Evolutionary conservation across 2,113 vertebrate genomes (phyloP).

Genomic region (Hoplias malabaricus): DNA sequence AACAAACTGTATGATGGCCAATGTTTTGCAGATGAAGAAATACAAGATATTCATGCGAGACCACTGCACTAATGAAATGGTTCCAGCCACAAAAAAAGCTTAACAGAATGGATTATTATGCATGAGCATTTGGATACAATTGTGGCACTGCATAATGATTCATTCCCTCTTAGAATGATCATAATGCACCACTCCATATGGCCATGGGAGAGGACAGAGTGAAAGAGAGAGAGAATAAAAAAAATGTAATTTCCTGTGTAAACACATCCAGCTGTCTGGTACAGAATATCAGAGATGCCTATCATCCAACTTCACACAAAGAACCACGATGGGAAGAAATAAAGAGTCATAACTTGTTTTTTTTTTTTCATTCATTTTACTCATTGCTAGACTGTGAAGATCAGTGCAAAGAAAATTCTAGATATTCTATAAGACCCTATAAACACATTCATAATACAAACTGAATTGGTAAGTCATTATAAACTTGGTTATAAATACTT

Average conservation of each 20-base stretch:
- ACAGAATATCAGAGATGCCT: conserved; percentile 19
- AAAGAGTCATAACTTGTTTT: conserved; percentile 7
- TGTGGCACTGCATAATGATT: conserved; percentile 31
- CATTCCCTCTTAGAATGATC: conserved; percentile 30
- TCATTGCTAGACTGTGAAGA: too few relatives aligned
- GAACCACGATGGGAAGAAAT: background rate
- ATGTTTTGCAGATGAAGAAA: background rate
- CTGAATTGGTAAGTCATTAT: too few relatives aligned
- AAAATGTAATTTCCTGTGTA: conserved; percentile 51
- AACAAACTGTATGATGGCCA: background rate
- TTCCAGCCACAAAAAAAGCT: background rate
- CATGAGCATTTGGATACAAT: conserved; percentile 26
- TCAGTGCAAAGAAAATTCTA: too few relatives aligned
- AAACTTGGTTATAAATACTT: too few relatives aligned
- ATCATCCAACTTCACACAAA: conserved; percentile 15
- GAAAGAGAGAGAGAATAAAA: conserved; percentile 23
- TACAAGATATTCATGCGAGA: background rate
- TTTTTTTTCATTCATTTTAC: too few relatives aligned
- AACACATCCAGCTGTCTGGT: conserved; percentile 49
- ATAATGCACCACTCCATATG: conserved; percentile 45
- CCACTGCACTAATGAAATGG: background rate
- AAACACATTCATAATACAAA: too few relatives aligned
- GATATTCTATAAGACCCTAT: too few relatives aligned
- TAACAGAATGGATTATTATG: conserved; percentile 34
- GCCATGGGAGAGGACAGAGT: conserved; percentile 23